Base-by-base conservation (phyloP, 2,888 invertebrate genomes). In the Heterodera filipjevi region DNA sequence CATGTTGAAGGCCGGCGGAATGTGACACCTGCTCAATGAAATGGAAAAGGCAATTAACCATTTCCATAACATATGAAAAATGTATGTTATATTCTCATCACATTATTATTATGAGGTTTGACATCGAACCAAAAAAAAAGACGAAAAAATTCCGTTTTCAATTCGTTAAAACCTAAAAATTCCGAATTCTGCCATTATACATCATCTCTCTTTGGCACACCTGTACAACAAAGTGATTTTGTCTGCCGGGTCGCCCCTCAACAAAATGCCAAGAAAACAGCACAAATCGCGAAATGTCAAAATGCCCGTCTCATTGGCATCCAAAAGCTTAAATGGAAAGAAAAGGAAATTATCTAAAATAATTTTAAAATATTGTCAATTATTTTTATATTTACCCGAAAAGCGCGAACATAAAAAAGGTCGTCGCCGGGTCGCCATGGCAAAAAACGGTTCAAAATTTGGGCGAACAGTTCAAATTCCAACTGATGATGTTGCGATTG, bases 251-350 rank as follows among this genome's bases (percentile, higher is more conserved):
- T 95, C 95, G 3, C 93, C 94, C 33, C 94, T 93, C 33, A 94
- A 93, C 73, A 94, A 93, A 81, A 95, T 91, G 3, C 95, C 95
- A 84, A 95, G 91, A 30, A 93, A 92, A 84, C 93, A 92, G 5
- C 94, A 93, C 82, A 96, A 92, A 88, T 96, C 95, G 39, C 94
- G 93, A 89, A 97, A 96, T 89, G 95, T 95, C 77, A 98, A 91
- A 84, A 93, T 92, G 6, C 95, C 95, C 89, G 94, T 94, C 77
- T 93, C 92, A 89, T 95, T 94, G 84, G 93, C 92, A 91, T 97
- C 97, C 91, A 96, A 93, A 80, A 96, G 91, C 96, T 89, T 72
- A 78, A 87, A 78, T 12, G 6, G 22, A n/a, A 44, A 27, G 32
- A 35, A 8, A 22, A 72, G n/a, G n/a, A n/a, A n/a, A n/a, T n/a